Evolutionary conservation across 2,888 invertebrate species (phyloP).

Genomic region (Tetranychus truncatus): DNA sequence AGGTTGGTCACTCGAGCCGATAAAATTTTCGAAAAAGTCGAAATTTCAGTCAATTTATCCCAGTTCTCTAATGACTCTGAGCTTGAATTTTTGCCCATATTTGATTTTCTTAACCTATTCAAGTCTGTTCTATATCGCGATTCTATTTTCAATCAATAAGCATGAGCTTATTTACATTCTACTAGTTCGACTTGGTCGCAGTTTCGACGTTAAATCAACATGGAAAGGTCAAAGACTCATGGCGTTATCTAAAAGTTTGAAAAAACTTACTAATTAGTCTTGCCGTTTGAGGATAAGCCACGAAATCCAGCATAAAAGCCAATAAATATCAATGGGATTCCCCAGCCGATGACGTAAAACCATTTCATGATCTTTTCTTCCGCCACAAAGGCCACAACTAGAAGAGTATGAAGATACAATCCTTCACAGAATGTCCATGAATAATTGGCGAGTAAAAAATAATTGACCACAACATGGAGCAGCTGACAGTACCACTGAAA

Average conservation of each 20-base stretch:
- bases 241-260: not conserved
- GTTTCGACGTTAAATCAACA: not conserved
- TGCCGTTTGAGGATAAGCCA: not conserved
- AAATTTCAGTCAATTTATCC: no score
- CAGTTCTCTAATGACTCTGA: no score
- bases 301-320: slow-evolving; percentile 18
- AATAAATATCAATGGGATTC: slow-evolving; percentile 20
- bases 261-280: not conserved
- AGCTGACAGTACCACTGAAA: slow-evolving; percentile 54
- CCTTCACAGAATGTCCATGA: slow-evolving; percentile 95
- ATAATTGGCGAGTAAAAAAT: slow-evolving; percentile 75
- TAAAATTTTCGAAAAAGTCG: no score
- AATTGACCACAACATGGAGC: slow-evolving; percentile 62
- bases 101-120: no score
- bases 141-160: no score
- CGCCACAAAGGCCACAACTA: slow-evolving; percentile 73
- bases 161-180: no score
- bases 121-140: no score
- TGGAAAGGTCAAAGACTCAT: not conserved
- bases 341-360: slow-evolving; percentile 69
- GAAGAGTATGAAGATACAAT: slow-evolving; percentile 74
- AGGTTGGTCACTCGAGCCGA: no score
- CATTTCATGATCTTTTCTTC: slow-evolving; percentile 65
- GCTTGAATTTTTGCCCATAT: no score
- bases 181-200: no score